A percentile compares a stretch with the other conserved stretches of the same genome.
Evolutionary conservation across 2,888 invertebrate genomes (phyloP).

Genomic region (Oeneis ivallda): DNA sequence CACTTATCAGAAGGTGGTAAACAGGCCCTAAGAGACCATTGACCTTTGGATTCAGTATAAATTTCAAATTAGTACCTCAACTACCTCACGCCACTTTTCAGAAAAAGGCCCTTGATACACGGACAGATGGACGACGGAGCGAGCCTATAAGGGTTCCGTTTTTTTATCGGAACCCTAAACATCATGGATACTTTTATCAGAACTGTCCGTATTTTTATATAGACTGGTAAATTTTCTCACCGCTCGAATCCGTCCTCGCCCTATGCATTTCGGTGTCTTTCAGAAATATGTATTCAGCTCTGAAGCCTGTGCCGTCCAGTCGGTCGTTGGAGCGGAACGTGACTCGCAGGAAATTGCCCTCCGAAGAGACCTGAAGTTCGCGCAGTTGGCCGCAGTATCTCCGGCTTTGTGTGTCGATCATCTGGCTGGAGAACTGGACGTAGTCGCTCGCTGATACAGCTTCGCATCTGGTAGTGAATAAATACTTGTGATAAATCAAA

Average conservation of each 20-base stretch:
- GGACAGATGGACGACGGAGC: too few species aligned
- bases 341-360: constrained; percentile 94
- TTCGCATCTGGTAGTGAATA: constrained; percentile 88
- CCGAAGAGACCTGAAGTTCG: constrained; percentile 90
- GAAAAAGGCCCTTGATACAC: too few species aligned
- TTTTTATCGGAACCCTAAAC: too few species aligned
- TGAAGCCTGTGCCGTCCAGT: constrained; percentile 96
- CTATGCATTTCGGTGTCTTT: constrained; percentile 84
- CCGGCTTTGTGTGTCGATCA: constrained; percentile 90
- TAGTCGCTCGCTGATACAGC: constrained; percentile 95
- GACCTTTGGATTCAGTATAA: too few species aligned
- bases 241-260: constrained; percentile 61
- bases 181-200: too few species aligned
- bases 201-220: background rate
- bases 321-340: constrained; percentile 96
- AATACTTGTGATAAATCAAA: background rate
- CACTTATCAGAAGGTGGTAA: too few species aligned
- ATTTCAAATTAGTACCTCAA: too few species aligned
- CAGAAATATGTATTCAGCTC: constrained; percentile 93
- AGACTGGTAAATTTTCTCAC: constrained; percentile 43
- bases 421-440: constrained; percentile 96
- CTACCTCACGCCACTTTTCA: too few species aligned
- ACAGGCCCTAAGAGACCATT: too few species aligned
- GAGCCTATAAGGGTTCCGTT: too few species aligned
- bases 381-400: constrained; percentile 92